Percentiles rank a stretch among this genome's conserved stretches.
Conservation (phyloP, 2,113 vertebrate species). For the Hypanus sabinus region DNA sequence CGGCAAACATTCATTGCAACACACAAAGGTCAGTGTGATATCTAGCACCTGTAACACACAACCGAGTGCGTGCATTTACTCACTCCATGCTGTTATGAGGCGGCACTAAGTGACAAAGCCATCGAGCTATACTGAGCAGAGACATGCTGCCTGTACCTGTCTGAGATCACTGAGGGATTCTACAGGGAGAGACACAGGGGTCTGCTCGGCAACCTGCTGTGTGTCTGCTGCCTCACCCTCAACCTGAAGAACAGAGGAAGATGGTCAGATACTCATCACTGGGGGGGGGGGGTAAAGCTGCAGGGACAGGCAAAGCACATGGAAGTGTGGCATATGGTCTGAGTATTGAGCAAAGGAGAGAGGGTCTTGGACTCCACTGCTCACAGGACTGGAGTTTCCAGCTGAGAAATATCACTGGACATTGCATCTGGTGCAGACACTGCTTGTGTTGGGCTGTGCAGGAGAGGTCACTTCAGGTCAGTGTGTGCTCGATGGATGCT, state of each 20-base stretch:
- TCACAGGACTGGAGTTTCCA: neutral
- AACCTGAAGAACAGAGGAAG: conserved; percentile 41
- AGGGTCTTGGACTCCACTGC: neutral
- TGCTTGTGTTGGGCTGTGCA: neutral
- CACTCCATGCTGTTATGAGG: neutral
- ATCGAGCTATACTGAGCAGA: too few relatives aligned
- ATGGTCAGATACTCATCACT: conserved; percentile 48
- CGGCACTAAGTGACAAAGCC: neutral
- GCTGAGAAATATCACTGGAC: neutral
- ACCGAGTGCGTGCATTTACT: neutral
- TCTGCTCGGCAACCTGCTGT: conserved; percentile 61
- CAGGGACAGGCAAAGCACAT: neutral
- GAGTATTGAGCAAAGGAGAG: neutral
- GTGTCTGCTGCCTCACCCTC: conserved; percentile 64
- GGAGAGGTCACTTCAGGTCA: conserved; percentile 57
- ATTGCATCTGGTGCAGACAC: too few relatives aligned
- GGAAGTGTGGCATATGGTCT: neutral
- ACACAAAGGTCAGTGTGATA: neutral
- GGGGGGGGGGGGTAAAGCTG: neutral
- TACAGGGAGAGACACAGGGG: conserved; percentile 58
- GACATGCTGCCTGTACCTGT: conserved; percentile 65
- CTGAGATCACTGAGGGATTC: conserved; percentile 68
- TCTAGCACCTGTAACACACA: too few relatives aligned
- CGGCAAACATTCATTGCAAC: neutral
- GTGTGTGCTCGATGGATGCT: conserved; percentile 56